Evolutionary conservation across 2,113 vertebrate genomes (phyloP), one percentile per base, ranked within the genome.

Genomic region (Naja naja): DNA sequence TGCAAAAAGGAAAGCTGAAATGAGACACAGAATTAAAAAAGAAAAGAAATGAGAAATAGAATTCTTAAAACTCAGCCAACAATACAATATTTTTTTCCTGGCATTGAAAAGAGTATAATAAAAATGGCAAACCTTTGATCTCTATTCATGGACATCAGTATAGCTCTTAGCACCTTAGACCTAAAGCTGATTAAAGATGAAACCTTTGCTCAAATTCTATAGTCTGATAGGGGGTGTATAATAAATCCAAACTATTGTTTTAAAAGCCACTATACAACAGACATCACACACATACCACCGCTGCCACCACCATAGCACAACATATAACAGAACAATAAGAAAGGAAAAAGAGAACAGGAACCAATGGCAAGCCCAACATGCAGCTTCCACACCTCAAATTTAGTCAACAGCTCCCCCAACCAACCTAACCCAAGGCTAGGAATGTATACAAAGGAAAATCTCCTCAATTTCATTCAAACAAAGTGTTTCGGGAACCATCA

Each of bases 21-120:
- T 92, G 87, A 53, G 45, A 54, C 14, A 60, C 3, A 14, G 16
- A 91, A 22, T 55, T 90, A 30, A 92, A 7, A 25, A 49, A 2
- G 54, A 91, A 56, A 91, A 54, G 86, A n/a, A 87, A 90, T 94
- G 81, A 49, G 30, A 85, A 93, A 90, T 1, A 69, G 87, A 92
- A 47, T 12, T 8, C 45, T 87, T 0, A n/a, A 54, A 47, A 45
- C 53, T 11, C 86, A 86, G 49, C 81, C 47, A 43, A 74, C 85
- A 92, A 22, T 30, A 58, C 25, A 58, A 14, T 12, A 88, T 55
- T 92, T 74, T 74, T 49, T 52, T 2, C 9, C 52, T 74, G 56
- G 58, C 49, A 54, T 16, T 52, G 43, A 64, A 39, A 11, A 87
- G 55, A 14, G 34, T 74, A 34, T 43, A 27, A 25, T 39, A 58